Base-by-base conservation (phyloP, 2,113 vertebrate genomes). In the Machaerirhynchus nigripectus region DNA sequence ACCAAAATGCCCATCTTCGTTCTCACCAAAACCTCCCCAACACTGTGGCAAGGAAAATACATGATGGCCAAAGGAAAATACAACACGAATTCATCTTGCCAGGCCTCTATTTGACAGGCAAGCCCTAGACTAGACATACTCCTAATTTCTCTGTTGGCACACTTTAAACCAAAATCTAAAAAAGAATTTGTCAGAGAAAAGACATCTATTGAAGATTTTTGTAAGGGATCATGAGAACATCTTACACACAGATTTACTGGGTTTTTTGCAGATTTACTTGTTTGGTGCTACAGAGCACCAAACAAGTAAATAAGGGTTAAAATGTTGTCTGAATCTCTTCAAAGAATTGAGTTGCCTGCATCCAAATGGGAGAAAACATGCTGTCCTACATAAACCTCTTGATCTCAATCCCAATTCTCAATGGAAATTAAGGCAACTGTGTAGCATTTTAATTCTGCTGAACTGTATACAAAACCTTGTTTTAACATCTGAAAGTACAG, bases 331-430 rank as follows among this genome's bases (percentile, higher is more conserved):
- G 68, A 64, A 70, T 73, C 37, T 78, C 90, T 92, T 84, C 64
- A 60, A 87, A 69, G 65, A 90, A 90, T 17, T 84, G n/a, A 92
- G 17, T 35, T 93, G 42, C 27, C 61, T 81, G 17, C 59, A 85
- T 92, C 35, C 53, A 84, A 92, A 86, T 7, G 5, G 53, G 78
- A 88, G 64, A 84, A 93, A 95, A 89, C 40, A 65, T 1, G 23
- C 10, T 53, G 88, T 49, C 92, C 90, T 95, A 96, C 80, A 95
- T 84, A 96, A 96, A 96, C n/a, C 87, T 90, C 67, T 97, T 95
- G 93, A 70, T 91, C 88, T 65, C 69, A 19, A 93, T 90, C 73
- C 77, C 91, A 90, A 64, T 71, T 81, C 93, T 94, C 87, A 89
- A 76, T 67, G 50, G 96, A 90, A 97, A 93, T 92, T 89, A 95